These are phyloP conservation scores for Tiaroga cobitis DNA, from an alignment of 2,797 vertebrate species.

Conservation along the genomic window DNA sequence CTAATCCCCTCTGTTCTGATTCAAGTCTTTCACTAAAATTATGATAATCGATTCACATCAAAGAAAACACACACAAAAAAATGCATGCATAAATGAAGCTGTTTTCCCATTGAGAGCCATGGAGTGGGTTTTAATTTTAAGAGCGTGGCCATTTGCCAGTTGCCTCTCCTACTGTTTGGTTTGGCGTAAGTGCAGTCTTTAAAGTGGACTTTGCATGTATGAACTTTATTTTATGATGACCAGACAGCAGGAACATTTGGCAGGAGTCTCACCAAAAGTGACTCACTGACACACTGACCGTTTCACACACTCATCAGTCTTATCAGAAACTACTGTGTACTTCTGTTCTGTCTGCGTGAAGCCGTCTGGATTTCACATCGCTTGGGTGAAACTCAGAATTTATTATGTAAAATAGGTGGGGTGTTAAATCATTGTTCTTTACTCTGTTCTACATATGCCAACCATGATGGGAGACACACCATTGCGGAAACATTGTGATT, in stretches of 20 bases:
- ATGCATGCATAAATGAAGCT: background rate
- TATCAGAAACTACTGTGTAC: background rate
- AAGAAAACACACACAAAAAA: background rate
- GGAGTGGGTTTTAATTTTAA: background rate
- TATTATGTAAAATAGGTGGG: slow-evolving; percentile 30
- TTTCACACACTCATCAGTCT: slow-evolving; percentile 4
- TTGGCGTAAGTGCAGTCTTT: background rate
- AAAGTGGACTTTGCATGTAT: background rate
- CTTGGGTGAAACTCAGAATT: slow-evolving; percentile 1
- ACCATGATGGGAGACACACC: background rate
- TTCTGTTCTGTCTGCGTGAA: background rate
- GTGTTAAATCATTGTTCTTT: slow-evolving; percentile 36
- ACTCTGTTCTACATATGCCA: slow-evolving; percentile 24
- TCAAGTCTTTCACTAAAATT: background rate
- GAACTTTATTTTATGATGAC: background rate
- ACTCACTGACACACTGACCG: slow-evolving; percentile 66
- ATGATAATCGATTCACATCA: background rate
- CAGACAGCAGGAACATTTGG: background rate
- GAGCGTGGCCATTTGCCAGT: background rate
- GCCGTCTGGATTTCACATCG: background rate
- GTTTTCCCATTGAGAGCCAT: slow-evolving; percentile 5
- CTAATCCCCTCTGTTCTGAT: background rate
- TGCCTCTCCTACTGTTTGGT: background rate
- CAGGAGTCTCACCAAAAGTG: background rate
- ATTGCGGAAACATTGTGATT: background rate